A percentile compares a stretch with the other conserved stretches of the same genome.
Conservation (phyloP, 30 jellyfish, hydroid and myxozoan genomes). For the Calvadosia cruxmelitensis region DNA sequence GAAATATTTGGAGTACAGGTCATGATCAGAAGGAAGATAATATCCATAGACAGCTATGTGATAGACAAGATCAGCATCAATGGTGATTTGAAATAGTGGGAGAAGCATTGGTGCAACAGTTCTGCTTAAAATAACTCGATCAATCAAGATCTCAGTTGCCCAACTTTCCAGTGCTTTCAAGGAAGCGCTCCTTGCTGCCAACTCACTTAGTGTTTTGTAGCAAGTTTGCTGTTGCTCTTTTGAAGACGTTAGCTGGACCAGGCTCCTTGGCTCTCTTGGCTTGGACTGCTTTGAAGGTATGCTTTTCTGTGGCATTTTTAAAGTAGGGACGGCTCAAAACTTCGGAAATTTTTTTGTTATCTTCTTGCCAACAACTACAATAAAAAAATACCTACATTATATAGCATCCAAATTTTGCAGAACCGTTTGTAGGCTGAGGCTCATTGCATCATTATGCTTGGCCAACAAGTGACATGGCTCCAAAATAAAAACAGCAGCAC, state of each 20-base stretch:
- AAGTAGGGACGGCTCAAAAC: conserved; percentile 13
- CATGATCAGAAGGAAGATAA: background rate
- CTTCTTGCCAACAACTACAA: conserved; percentile 10
- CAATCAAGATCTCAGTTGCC: background rate
- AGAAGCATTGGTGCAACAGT: background rate
- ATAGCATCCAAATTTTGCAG: too few relatives aligned
- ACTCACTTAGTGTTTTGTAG: background rate
- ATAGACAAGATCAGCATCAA: background rate
- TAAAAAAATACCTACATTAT: too few relatives aligned
- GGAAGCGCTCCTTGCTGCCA: background rate
- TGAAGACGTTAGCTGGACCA: background rate
- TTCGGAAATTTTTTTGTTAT: conserved; percentile 10
- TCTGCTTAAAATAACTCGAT: background rate
- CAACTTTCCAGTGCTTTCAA: background rate
- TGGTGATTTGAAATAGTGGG: background rate
- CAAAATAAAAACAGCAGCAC: too few relatives aligned
- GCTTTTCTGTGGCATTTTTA: conserved; percentile 22
- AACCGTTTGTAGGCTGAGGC: too few relatives aligned
- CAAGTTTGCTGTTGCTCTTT: background rate
- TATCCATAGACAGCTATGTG: background rate
- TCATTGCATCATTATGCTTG: too few relatives aligned
- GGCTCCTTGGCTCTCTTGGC: background rate
- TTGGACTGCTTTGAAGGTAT: background rate
- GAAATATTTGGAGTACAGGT: background rate
- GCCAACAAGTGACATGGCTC: too few relatives aligned